Evolutionary conservation across 2,888 invertebrate genomes (phyloP).

Genomic region (Drosophila subsilvestris): DNA sequence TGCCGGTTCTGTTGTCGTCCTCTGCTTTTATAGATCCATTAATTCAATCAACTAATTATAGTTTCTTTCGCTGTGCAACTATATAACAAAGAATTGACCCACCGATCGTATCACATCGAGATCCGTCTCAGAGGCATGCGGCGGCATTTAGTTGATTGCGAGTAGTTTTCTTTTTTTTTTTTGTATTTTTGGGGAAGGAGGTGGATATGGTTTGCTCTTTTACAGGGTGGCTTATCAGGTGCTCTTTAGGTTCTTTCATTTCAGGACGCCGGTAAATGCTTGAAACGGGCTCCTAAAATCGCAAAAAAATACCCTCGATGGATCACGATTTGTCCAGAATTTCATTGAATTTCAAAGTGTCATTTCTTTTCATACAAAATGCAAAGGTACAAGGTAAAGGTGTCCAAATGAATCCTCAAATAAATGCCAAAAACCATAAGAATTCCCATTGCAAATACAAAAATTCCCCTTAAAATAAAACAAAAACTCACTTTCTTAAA

Average conservation of each 20-base stretch:
- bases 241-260: no score
- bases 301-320: no score
- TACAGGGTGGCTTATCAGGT: slow-evolving; percentile 10
- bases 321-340: no score
- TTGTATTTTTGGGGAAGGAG: not conserved
- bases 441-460: not conserved
- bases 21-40: slow-evolving; percentile 36
- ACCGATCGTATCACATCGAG: slow-evolving; percentile 11
- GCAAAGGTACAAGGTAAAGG: no score
- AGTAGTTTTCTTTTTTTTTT: not conserved
- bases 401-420: no score
- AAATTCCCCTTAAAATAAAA: not conserved
- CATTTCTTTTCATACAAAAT: no score
- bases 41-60: slow-evolving; percentile 35
- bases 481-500: slow-evolving; percentile 17
- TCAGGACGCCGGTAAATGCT: no score
- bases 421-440: no score
- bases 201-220: not conserved
- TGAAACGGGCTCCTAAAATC: no score
- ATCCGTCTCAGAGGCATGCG: slow-evolving; percentile 14
- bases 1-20: slow-evolving; percentile 12
- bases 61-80: not conserved
- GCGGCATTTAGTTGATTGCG: slow-evolving; percentile 28
- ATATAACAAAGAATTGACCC: slow-evolving; percentile 18
- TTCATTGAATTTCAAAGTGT: no score